Conservation (phyloP, 2,888 invertebrate species). For the Eilema griseolum region DNA sequence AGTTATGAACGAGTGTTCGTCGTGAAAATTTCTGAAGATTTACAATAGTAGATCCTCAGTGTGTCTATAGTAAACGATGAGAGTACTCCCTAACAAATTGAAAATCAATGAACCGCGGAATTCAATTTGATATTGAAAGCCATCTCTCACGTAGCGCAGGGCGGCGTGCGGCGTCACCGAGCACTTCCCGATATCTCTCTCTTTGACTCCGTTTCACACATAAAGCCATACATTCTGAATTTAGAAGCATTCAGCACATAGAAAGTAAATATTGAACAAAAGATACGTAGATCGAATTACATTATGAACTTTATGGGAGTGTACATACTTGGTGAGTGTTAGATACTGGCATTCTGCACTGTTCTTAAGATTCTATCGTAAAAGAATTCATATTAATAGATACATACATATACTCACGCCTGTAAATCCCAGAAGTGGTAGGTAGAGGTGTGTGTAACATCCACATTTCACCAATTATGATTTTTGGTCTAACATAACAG, state of each 20-base stretch:
- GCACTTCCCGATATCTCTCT: slow-evolving; percentile 75
- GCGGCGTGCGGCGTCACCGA: slow-evolving; percentile 64
- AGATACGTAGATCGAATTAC: slow-evolving; percentile 48
- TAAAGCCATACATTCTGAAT: slow-evolving; percentile 68
- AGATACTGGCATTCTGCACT: slow-evolving; percentile 43
- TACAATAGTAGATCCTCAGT: slow-evolving; percentile 75
- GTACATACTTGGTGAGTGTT: slow-evolving; percentile 21
- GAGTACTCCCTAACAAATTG: slow-evolving; percentile 85
- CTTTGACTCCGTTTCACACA: slow-evolving; percentile 78
- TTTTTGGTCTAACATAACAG: no score
- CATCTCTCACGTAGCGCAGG: slow-evolving; percentile 81
- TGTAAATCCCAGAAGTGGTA: no score
- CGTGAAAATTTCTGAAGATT: slow-evolving; percentile 68
- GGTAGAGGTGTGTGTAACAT: no score
- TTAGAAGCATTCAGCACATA: slow-evolving; percentile 50
- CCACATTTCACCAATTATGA: no score
- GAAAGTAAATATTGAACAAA: slow-evolving; percentile 46
- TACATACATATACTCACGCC: no score
- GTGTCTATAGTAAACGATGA: slow-evolving; percentile 81
- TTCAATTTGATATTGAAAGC: slow-evolving; percentile 90
- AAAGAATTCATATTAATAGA: no score
- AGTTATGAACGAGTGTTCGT: slow-evolving; percentile 37
- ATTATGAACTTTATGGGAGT: slow-evolving; percentile 47
- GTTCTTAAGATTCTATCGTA: slow-evolving; percentile 13
- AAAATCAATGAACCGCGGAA: slow-evolving; percentile 89